Evolutionary conservation across 2,113 vertebrate genomes (phyloP).

Genomic region (Protobothrops mucrosquamatus): DNA sequence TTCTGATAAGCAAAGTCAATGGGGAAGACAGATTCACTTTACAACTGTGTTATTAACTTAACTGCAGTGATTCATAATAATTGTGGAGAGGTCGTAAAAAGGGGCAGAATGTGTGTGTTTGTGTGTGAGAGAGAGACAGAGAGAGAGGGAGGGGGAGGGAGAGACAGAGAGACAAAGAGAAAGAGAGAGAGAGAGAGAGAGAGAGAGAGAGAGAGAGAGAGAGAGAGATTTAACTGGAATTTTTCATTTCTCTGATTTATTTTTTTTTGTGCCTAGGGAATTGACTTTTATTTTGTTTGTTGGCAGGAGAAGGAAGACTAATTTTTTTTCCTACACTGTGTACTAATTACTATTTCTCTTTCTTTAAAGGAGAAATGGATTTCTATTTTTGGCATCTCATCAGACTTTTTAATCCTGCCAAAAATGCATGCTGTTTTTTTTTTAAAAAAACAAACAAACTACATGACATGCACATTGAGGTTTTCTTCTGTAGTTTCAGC

Average conservation of each 20-base stretch:
- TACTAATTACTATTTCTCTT: background rate
- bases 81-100: background rate
- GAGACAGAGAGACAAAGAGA: background rate
- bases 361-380: background rate
- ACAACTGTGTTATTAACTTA: background rate
- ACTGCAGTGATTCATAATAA: background rate
- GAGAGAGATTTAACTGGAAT: background rate
- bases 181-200: no score
- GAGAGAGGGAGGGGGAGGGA: background rate
- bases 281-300: background rate
- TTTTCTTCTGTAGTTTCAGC: background rate
- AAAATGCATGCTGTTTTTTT: background rate
- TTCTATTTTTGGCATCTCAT: background rate
- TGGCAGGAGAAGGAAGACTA: background rate
- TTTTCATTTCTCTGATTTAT: background rate
- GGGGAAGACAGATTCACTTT: background rate
- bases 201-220: background rate
- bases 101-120: background rate
- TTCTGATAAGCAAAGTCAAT: background rate
- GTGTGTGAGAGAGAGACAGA: background rate
- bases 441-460: background rate
- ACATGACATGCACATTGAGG: background rate
- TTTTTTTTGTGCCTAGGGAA: background rate
- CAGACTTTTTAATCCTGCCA: background rate
- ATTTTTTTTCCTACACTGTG: background rate